phyloP scores from a whole-genome alignment of 2,113 vertebrate genomes.

The Anas platyrhynchos region DNA sequence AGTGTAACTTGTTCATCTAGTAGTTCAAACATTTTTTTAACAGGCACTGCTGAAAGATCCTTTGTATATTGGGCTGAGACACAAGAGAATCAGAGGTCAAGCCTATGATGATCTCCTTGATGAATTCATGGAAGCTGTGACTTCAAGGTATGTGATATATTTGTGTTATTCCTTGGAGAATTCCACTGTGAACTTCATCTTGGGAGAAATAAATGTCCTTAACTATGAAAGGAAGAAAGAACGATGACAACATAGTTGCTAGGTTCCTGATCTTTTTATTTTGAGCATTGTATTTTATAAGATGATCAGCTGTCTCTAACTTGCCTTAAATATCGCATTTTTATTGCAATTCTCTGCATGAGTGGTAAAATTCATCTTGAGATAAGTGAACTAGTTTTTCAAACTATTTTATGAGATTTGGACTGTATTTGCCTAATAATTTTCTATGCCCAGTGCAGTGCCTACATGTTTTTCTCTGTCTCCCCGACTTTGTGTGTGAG shows the following conservation, averaged over 20 bases:
- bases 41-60: slow-evolving; percentile 92
- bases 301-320: not conserved
- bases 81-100: slow-evolving; percentile 89
- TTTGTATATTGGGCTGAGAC: slow-evolving; percentile 93
- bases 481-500: not conserved
- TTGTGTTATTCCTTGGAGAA: not conserved
- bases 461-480: not conserved
- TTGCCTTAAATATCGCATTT: not conserved
- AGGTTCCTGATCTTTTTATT: not conserved
- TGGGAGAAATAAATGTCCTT: not conserved
- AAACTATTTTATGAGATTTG: not conserved
- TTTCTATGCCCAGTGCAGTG: not conserved
- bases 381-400: not conserved
- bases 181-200: not conserved
- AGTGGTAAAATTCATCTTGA: not conserved
- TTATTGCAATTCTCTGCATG: not conserved
- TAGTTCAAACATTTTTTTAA: not conserved
- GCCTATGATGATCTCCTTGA: slow-evolving; percentile 93
- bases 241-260: not conserved
- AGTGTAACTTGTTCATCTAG: not conserved
- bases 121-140: slow-evolving; percentile 96
- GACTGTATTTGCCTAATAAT: not conserved
- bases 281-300: not conserved
- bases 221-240: not conserved
- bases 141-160: slow-evolving; percentile 84